Conservation (phyloP, 2,113 vertebrate species). For the Zosterops pallidus region DNA sequence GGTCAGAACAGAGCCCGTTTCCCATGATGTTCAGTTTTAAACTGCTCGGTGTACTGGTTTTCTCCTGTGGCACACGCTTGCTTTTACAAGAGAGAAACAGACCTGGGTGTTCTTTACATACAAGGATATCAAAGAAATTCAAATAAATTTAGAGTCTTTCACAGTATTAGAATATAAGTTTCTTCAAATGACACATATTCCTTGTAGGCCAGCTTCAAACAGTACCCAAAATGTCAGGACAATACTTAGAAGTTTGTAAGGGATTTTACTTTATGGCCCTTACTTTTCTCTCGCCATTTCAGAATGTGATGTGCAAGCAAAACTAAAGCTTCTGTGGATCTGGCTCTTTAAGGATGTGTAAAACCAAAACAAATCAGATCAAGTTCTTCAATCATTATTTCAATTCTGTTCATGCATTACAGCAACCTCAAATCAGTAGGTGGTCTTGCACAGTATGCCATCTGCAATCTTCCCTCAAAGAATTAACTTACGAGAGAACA, state of each 20-base stretch:
- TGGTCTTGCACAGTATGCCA: conserved; percentile 32
- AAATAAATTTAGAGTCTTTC: background rate
- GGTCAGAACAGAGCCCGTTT: background rate
- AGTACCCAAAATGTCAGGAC: background rate
- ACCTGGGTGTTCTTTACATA: background rate
- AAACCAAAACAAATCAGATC: background rate
- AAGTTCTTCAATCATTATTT: background rate
- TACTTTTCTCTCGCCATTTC: background rate
- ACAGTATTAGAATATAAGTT: background rate
- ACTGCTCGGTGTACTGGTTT: background rate
- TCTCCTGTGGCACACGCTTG: background rate
- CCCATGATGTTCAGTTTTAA: background rate
- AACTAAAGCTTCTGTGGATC: background rate
- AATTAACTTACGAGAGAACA: conserved; percentile 23
- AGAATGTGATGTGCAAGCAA: background rate
- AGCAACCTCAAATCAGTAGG: conserved; percentile 25
- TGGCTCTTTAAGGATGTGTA: background rate
- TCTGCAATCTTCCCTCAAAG: conserved; percentile 22
- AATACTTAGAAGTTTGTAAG: background rate
- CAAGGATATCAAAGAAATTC: background rate
- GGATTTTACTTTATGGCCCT: background rate
- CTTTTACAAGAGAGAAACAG: background rate
- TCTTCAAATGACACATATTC: background rate
- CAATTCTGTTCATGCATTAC: background rate
- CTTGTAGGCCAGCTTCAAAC: background rate